A percentile compares a stretch with the other conserved stretches of the same genome.
These are phyloP conservation scores for Zophobas morio DNA, from an alignment of 1,140 invertebrate species.

Conservation along the genomic window DNA sequence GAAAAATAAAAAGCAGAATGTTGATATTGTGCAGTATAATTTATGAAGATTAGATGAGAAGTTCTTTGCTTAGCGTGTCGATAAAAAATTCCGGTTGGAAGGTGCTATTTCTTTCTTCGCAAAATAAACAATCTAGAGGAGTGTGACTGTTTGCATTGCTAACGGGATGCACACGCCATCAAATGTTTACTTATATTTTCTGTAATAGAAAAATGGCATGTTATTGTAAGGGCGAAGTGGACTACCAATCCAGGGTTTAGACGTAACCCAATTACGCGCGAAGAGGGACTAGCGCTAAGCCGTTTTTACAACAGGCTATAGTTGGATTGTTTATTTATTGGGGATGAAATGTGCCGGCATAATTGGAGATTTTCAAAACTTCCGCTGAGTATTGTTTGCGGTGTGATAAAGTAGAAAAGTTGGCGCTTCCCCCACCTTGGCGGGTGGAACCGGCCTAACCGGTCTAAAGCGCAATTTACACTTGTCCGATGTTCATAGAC, in stretches of 20 bases:
- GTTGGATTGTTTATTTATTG: slow-evolving; percentile 39
- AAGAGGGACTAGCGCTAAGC: slow-evolving; percentile 34
- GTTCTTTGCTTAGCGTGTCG: slow-evolving; percentile 19
- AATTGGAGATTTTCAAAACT: slow-evolving; percentile 37
- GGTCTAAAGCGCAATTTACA: neutral
- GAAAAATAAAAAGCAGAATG: slow-evolving; percentile 15
- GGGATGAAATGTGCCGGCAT: slow-evolving; percentile 18
- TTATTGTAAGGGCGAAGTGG: slow-evolving; percentile 58
- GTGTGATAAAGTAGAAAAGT: slow-evolving; percentile 38
- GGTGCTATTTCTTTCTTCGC: slow-evolving; percentile 46
- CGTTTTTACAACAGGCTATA: slow-evolving; percentile 38
- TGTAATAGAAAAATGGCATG: slow-evolving; percentile 63
- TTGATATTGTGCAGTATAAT: slow-evolving; percentile 34
- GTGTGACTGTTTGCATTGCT: slow-evolving; percentile 61
- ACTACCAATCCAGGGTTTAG: slow-evolving; percentile 43
- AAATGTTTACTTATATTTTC: slow-evolving; percentile 64
- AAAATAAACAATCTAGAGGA: slow-evolving; percentile 52
- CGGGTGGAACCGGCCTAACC: slow-evolving; percentile 3
- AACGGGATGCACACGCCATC: slow-evolving; percentile 56
- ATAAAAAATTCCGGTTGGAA: slow-evolving; percentile 33
- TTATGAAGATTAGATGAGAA: slow-evolving; percentile 39
- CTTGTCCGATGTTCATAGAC: no score
- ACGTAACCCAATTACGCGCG: slow-evolving; percentile 41
- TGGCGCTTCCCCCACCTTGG: slow-evolving; percentile 9
- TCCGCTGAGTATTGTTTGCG: slow-evolving; percentile 18